These are phyloP conservation scores for Fistularia commersonii DNA, from an alignment of 2,797 vertebrate species.

Conservation along the genomic window DNA sequence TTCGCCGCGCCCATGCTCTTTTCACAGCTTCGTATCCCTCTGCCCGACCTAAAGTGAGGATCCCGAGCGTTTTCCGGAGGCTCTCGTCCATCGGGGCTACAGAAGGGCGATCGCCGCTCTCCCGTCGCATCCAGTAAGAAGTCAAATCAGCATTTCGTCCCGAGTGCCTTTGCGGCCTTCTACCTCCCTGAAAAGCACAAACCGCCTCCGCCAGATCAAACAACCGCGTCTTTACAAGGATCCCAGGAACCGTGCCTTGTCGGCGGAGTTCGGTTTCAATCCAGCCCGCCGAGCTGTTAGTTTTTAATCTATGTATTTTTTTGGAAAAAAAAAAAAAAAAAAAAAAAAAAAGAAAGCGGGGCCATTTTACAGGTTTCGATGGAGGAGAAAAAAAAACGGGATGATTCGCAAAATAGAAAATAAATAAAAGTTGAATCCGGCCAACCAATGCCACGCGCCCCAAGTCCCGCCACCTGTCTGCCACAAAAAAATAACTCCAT, in stretches of 20 bases:
- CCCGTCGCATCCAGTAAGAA: constrained; percentile 14
- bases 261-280: constrained; percentile 13
- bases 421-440: too few species aligned
- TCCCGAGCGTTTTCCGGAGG: background rate
- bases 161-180: constrained; percentile 65
- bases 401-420: too few species aligned
- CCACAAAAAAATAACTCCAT: too few species aligned
- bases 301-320: too few species aligned
- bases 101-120: constrained; percentile 2
- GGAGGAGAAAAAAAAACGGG: too few species aligned
- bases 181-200: constrained; percentile 70
- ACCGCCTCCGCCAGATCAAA: constrained; percentile 25
- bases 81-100: constrained; percentile 2
- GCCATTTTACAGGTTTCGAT: too few species aligned
- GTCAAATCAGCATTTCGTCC: constrained; percentile 29
- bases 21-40: constrained; percentile 7
- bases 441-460: too few species aligned
- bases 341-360: too few species aligned
- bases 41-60: background rate
- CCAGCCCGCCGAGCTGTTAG: too few species aligned
- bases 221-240: constrained; percentile 21
- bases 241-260: constrained; percentile 57
- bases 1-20: constrained; percentile 1
- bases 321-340: too few species aligned
- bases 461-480: too few species aligned